Conservation (phyloP, 2,113 vertebrate genomes). For the Burhinus bistriatus region DNA sequence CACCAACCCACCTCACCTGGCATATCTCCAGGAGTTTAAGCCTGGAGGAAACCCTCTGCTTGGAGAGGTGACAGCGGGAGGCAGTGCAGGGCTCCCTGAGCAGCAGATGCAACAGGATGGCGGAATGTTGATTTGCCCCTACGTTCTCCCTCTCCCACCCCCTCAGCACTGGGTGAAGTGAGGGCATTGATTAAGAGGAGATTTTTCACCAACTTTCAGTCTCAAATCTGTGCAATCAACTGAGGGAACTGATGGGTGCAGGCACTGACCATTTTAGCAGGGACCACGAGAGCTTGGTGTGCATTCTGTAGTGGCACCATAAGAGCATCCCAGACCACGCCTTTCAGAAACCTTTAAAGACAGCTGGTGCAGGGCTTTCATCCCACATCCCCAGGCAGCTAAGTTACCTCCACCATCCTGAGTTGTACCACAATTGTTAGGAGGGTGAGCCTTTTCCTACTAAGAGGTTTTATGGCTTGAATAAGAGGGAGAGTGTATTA, state of each 20-base stretch:
- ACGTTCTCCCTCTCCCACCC: not conserved
- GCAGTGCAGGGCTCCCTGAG: not conserved
- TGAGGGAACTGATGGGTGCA: not conserved
- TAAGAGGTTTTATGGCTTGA: not conserved
- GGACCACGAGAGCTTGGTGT: not conserved
- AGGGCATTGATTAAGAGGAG: not conserved
- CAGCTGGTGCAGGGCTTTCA: not conserved
- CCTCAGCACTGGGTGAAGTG: not conserved
- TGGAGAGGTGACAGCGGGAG: not conserved
- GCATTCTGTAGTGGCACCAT: not conserved
- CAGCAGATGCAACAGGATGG: not conserved
- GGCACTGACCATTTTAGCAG: not conserved
- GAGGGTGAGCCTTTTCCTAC: not conserved
- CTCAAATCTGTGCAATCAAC: not conserved
- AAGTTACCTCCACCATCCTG: not conserved
- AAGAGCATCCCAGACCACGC: not conserved
- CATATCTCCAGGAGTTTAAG: rapidly evolving
- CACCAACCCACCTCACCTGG: rapidly evolving
- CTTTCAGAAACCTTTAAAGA: not conserved
- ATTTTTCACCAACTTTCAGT: not conserved
- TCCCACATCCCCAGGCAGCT: not conserved
- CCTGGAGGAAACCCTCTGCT: not conserved
- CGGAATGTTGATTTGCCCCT: not conserved
- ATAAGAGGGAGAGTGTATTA: not conserved
- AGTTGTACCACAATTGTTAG: not conserved